Conservation (phyloP, 2,113 vertebrate species). For the Laticauda laticaudata region DNA sequence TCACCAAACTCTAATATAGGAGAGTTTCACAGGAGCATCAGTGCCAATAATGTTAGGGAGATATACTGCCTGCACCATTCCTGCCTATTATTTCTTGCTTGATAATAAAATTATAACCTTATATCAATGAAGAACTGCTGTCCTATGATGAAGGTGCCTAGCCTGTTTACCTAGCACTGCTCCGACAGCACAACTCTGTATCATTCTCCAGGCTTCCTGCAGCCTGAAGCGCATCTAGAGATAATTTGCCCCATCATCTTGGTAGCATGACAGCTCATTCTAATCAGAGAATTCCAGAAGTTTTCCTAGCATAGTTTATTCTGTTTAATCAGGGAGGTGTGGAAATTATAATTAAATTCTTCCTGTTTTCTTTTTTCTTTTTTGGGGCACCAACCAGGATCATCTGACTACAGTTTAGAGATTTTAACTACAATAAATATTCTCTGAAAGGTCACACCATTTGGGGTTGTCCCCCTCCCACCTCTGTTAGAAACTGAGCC, state of each 20-base stretch:
- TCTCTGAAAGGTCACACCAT: slow-evolving; percentile 41
- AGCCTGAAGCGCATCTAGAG: neutral
- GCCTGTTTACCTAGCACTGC: neutral
- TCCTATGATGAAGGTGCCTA: slow-evolving; percentile 16
- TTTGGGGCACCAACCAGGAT: neutral
- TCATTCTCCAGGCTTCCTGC: neutral
- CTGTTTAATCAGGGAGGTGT: slow-evolving; percentile 27
- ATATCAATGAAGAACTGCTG: slow-evolving; percentile 34
- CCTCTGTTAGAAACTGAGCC: neutral
- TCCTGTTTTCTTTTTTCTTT: neutral
- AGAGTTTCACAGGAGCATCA: neutral
- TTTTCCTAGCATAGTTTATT: slow-evolving; percentile 12
- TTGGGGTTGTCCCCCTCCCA: neutral
- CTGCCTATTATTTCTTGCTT: neutral
- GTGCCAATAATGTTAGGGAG: neutral
- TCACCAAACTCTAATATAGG: neutral
- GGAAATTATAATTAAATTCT: neutral
- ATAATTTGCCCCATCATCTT: neutral
- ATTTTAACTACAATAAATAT: neutral
- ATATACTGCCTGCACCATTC: slow-evolving; percentile 7
- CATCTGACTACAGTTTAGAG: neutral
- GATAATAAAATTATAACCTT: slow-evolving; percentile 19
- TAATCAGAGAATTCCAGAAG: neutral
- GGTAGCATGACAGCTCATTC: neutral
- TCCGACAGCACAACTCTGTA: neutral